phyloP scores from a whole-genome alignment of 1,140 invertebrate species.

The Palaemon carinicauda region DNA sequence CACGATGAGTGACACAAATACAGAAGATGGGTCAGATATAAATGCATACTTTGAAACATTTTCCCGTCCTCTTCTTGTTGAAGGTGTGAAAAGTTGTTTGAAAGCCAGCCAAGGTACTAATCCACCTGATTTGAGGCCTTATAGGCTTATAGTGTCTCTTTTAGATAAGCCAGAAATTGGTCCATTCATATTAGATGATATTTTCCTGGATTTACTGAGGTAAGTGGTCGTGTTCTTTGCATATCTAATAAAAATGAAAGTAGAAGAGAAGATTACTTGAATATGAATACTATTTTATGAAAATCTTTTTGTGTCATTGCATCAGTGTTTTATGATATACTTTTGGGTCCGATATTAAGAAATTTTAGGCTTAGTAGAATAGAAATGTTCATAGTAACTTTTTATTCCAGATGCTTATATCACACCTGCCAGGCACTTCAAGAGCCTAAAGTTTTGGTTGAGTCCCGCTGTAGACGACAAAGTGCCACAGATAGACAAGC shows the following conservation, averaged over 20 bases:
- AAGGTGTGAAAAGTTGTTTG: constrained; percentile 67
- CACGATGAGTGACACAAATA: constrained; percentile 60
- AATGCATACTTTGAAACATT: constrained; percentile 78
- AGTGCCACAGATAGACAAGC: constrained; percentile 23
- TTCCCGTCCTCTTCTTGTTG: constrained; percentile 72
- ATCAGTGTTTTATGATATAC: too few relatives aligned
- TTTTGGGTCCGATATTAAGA: too few relatives aligned
- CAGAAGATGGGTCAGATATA: constrained; percentile 61
- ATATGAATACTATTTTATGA: too few relatives aligned
- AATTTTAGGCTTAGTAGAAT: too few relatives aligned
- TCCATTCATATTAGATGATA: constrained; percentile 82
- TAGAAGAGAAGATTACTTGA: too few relatives aligned
- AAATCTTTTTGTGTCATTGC: too few relatives aligned
- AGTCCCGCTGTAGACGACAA: constrained; percentile 21
- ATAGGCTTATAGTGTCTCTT: constrained; percentile 84
- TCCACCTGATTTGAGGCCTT: constrained; percentile 79
- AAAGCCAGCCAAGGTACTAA: constrained; percentile 60
- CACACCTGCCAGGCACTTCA: constrained; percentile 64
- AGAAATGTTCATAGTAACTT: not conserved
- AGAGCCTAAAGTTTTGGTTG: constrained; percentile 9
- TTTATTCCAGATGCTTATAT: constrained; percentile 67
- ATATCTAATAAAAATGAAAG: too few relatives aligned
- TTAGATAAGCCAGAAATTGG: constrained; percentile 91
- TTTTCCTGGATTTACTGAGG: constrained; percentile 86
- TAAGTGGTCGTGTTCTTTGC: constrained; percentile 61